Percentiles rank a stretch among this genome's conserved stretches.
These are phyloP conservation scores for Scaptomyza hsui DNA, from an alignment of 1,140 invertebrate species.

Conservation along the genomic window DNA sequence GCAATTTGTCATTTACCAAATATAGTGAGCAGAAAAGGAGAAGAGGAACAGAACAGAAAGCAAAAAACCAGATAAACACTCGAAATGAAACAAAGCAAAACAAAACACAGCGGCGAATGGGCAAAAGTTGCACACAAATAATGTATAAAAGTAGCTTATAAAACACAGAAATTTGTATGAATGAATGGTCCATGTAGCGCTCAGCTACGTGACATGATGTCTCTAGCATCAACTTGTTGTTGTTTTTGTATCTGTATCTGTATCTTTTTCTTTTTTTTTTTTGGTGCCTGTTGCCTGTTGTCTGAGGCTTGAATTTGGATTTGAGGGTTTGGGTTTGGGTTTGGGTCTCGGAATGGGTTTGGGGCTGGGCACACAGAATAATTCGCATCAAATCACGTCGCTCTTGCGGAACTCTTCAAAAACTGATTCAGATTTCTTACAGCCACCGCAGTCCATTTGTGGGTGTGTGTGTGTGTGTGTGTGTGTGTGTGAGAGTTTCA, in stretches of 20 bases:
- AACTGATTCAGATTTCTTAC: constrained; percentile 67
- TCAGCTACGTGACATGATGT: constrained; percentile 76
- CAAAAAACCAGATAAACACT: constrained; percentile 3
- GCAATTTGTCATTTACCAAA: no score
- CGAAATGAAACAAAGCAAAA: not conserved
- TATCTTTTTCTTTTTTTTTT: constrained; percentile 59
- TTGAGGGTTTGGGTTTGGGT: not conserved
- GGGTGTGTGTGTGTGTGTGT: not conserved
- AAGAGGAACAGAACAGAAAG: constrained; percentile 34
- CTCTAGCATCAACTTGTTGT: constrained; percentile 76
- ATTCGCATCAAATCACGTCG: constrained; percentile 79
- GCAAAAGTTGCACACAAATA: constrained; percentile 79
- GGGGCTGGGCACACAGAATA: constrained; percentile 59
- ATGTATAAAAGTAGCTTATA: constrained; percentile 81
- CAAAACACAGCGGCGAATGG: constrained; percentile 12
- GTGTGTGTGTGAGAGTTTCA: constrained; percentile 24
- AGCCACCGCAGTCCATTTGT: constrained; percentile 26
- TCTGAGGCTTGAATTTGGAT: constrained; percentile 1
- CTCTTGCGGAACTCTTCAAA: constrained; percentile 71
- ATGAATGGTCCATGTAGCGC: constrained; percentile 80
- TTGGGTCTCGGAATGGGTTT: constrained; percentile 2
- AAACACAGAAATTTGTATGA: constrained; percentile 75
- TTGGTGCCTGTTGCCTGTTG: constrained; percentile 60
- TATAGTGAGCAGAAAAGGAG: no score
- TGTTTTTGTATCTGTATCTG: constrained; percentile 24